Evolutionary conservation across 2,113 vertebrate species (phyloP).

Genomic region (Percopsis transmontana): DNA sequence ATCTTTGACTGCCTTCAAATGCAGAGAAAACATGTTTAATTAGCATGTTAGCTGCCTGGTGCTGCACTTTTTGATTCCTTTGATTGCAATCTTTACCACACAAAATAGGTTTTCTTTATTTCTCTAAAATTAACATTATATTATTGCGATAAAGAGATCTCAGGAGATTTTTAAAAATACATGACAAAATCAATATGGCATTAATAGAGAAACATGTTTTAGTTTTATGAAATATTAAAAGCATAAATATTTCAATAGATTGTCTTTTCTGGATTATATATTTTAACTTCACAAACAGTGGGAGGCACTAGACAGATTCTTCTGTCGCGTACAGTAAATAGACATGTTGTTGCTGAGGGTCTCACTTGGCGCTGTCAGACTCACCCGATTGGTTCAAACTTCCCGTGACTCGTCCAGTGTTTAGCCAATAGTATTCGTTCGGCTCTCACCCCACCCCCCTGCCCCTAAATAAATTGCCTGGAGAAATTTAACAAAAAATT

Average conservation of each 20-base stretch:
- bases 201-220: background rate
- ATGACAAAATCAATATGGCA: background rate
- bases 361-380: constrained; percentile 58
- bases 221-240: background rate
- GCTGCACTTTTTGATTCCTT: constrained; percentile 16
- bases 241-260: background rate
- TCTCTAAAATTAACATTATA: background rate
- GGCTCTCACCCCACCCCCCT: constrained; percentile 13
- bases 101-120: background rate
- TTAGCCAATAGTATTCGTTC: constrained; percentile 63
- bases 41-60: background rate
- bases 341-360: constrained; percentile 77
- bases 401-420: constrained; percentile 54
- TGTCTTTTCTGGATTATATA: constrained; percentile 8
- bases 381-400: constrained; percentile 62
- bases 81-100: background rate
- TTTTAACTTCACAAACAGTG: constrained; percentile 12
- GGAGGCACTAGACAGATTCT: constrained; percentile 41
- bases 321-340: constrained; percentile 63
- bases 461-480: constrained; percentile 74
- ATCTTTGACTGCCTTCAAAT: constrained; percentile 38
- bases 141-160: background rate
- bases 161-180: background rate
- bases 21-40: constrained; percentile 28
- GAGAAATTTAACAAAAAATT: constrained; percentile 75